Percentiles rank a stretch among this genome's conserved stretches.
Evolutionary conservation across 2,888 invertebrate species (phyloP).

Genomic region (Plagiodera versicolora): DNA sequence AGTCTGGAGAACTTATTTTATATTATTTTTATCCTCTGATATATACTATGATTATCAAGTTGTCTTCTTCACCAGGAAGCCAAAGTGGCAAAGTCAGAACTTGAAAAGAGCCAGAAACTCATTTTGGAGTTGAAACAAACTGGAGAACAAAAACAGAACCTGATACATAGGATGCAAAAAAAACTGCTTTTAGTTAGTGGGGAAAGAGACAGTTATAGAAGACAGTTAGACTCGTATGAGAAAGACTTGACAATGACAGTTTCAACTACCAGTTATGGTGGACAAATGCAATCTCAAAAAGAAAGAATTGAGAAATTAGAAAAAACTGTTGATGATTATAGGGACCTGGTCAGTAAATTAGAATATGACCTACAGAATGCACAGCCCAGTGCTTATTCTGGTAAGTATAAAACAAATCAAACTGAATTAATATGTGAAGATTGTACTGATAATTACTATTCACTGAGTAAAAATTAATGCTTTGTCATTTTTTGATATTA

Average conservation of each 20-base stretch:
- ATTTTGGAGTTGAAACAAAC: conserved; percentile 63
- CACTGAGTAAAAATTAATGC: background rate
- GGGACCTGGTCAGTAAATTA: conserved; percentile 68
- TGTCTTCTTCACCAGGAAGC: conserved; percentile 60
- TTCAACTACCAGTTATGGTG: conserved; percentile 39
- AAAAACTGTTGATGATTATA: conserved; percentile 71
- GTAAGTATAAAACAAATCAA: too few relatives aligned
- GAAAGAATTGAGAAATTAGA: conserved; percentile 74
- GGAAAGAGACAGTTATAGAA: conserved; percentile 80
- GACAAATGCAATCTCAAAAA: conserved; percentile 55
- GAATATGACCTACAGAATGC: conserved; percentile 63
- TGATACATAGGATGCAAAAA: conserved; percentile 73
- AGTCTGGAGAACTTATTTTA: conserved; percentile 30
- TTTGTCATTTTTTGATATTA: too few relatives aligned
- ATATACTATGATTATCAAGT: too few relatives aligned
- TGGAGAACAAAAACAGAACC: conserved; percentile 69
- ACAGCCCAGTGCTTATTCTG: conserved; percentile 40
- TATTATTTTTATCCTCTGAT: conserved; percentile 11
- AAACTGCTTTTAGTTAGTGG: conserved; percentile 67
- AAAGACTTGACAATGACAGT: conserved; percentile 68
- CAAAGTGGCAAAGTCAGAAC: conserved; percentile 59
- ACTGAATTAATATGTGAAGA: too few relatives aligned
- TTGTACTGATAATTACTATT: background rate
- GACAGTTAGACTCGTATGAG: conserved; percentile 79
- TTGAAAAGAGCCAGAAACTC: conserved; percentile 66